Conservation (phyloP, 2,888 invertebrate genomes). For the Lepidocyrtinus sp. region DNA sequence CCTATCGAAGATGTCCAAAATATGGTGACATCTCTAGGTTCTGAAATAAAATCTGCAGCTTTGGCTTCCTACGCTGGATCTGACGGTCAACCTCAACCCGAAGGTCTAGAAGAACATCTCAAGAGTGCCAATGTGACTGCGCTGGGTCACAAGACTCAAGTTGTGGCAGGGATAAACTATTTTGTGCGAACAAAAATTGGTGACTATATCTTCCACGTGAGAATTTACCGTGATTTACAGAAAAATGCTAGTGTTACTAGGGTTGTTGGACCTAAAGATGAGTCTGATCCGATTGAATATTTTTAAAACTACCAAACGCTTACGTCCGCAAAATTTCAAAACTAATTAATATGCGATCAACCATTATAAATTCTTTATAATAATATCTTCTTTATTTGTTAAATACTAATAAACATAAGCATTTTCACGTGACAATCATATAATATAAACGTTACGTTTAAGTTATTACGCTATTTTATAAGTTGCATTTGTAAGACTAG, state of each 20-base stretch:
- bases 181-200: constrained; percentile 72
- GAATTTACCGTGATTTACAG: constrained; percentile 72
- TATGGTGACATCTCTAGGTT: constrained; percentile 25
- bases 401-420: too few relatives aligned
- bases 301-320: too few relatives aligned
- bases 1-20: constrained; percentile 26
- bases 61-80: constrained; percentile 20
- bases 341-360: too few relatives aligned
- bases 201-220: constrained; percentile 71
- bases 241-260: constrained; percentile 66
- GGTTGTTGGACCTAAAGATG: constrained; percentile 70
- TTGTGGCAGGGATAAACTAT: constrained; percentile 73
- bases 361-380: too few relatives aligned
- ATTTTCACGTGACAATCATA: too few relatives aligned
- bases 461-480: too few relatives aligned
- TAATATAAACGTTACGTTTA: too few relatives aligned
- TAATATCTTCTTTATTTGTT: too few relatives aligned
- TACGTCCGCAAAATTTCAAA: too few relatives aligned
- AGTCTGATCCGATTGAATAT: constrained; percentile 70
- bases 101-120: constrained; percentile 28
- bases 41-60: constrained; percentile 38
- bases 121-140: constrained; percentile 28
- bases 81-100: background rate
- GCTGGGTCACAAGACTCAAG: constrained; percentile 71
- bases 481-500: too few relatives aligned